Evolutionary conservation across 2,888 invertebrate species (phyloP).

Genomic region (Mallateleia sp.): DNA sequence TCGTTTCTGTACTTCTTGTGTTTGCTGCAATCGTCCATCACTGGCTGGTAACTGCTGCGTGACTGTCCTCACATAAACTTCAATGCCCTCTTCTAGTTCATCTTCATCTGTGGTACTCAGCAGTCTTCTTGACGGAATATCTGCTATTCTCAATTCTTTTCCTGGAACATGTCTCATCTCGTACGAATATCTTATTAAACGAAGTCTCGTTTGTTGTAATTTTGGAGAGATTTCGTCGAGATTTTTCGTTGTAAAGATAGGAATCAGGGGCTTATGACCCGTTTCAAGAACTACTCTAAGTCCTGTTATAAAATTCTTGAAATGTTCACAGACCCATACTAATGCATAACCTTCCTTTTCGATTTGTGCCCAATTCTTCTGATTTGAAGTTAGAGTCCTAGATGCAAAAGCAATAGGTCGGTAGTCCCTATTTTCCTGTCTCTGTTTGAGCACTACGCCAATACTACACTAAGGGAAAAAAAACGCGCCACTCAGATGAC

Average conservation of each 20-base stretch:
- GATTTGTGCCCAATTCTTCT: conserved; percentile 86
- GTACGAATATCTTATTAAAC: conserved; percentile 82
- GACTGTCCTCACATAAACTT: too few relatives aligned
- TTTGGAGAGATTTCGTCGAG: conserved; percentile 86
- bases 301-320: conserved; percentile 85
- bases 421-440: too few relatives aligned
- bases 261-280: conserved; percentile 87
- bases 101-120: conserved; percentile 13
- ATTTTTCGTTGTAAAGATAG: conserved; percentile 84
- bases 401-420: too few relatives aligned
- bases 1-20: too few relatives aligned
- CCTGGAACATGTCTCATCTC: conserved; percentile 82
- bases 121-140: conserved; percentile 80
- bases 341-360: conserved; percentile 87
- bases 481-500: too few relatives aligned
- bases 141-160: conserved; percentile 83
- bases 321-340: conserved; percentile 83
- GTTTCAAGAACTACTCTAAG: conserved; percentile 83
- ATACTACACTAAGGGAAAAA: too few relatives aligned
- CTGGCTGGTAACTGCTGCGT: too few relatives aligned
- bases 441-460: too few relatives aligned
- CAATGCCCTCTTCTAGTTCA: conserved; percentile 30
- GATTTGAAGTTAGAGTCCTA: too few relatives aligned
- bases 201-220: conserved; percentile 85
- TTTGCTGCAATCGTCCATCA: too few relatives aligned